Evolutionary conservation across 2,888 invertebrate genomes (phyloP).

Genomic region (Agrotis puta): DNA sequence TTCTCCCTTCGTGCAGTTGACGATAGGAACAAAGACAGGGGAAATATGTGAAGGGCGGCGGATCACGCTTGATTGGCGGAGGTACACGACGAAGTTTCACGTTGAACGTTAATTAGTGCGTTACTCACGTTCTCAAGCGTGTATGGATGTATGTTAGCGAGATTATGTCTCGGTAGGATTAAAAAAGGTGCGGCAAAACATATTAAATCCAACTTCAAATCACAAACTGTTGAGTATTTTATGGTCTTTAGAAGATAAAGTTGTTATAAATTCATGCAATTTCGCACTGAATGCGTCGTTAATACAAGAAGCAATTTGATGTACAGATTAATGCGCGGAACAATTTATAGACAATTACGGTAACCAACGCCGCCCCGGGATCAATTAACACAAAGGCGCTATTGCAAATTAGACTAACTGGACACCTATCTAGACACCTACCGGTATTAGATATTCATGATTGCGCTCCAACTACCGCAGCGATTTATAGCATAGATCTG

Average conservation of each 20-base stretch:
- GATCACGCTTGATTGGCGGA: conserved; percentile 81
- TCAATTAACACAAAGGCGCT: conserved; percentile 89
- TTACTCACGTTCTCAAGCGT: conserved; percentile 85
- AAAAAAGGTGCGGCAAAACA: conserved; percentile 68
- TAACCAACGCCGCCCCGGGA: conserved; percentile 84
- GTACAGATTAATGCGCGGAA: conserved; percentile 87
- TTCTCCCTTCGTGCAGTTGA: conserved; percentile 74
- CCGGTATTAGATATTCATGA: conserved; percentile 81
- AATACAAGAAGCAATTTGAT: conserved; percentile 84
- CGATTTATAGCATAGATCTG: conserved; percentile 67
- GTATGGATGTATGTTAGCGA: conserved; percentile 81
- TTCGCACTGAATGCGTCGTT: conserved; percentile 68
- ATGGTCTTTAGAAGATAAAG: conserved; percentile 62
- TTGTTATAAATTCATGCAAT: conserved; percentile 65
- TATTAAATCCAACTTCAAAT: conserved; percentile 57
- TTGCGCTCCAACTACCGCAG: conserved; percentile 70
- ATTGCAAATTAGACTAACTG: conserved; percentile 88
- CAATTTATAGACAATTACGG: conserved; percentile 90
- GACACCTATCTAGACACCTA: conserved; percentile 79
- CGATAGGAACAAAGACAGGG: conserved; percentile 73
- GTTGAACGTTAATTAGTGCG: conserved; percentile 90
- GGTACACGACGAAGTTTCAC: conserved; percentile 86
- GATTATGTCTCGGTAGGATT: conserved; percentile 75
- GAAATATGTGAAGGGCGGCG: conserved; percentile 77
- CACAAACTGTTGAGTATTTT: conserved; percentile 50